Base-by-base conservation (phyloP, 2,888 invertebrate genomes). In the Apocheima hispidaria region DNA sequence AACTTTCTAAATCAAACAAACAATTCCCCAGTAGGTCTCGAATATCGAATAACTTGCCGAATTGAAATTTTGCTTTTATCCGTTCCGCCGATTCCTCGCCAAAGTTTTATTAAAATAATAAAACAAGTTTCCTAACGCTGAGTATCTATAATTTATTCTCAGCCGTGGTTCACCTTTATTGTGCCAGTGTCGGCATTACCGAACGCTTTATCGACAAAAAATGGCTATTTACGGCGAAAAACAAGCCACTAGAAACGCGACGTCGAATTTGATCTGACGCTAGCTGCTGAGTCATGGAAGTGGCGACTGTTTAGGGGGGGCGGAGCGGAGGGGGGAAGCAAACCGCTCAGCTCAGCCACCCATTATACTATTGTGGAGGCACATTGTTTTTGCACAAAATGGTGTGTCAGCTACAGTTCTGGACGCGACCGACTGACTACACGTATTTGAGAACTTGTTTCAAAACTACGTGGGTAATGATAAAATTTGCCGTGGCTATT, bases 201-300 rank as follows among this genome's bases (percentile, higher is more conserved):
- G 70, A 78, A 80, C 79, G 82, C 78, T 86, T 85, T 84, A 84
- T 84, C 76, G 79, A 76, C 79, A 86, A 82, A 84, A 84, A 87
- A 83, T 77, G 70, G 73, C 71, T 72, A 81, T 82, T 85, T 81
- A 84, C 78, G 72, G 74, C 75, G 82, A 85, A 88, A 88, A 90
- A 90, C 87, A 88, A 84, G 85, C 83, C 81, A 78, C 81, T 81
- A 76, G 81, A 85, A 81, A 82, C 74, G 82, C 83, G 81, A 82
- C 78, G 87, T 87, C 84, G 88, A 88, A 87, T 89, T 89, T 87
- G 90, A 89, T 88, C 83, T 86, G 86, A 81, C 82, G 83, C 82
- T 79, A 73, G 78, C 68, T 81, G 88, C 89, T 88, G 90, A 90
- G 82, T 91, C 90, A 90, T 82, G 82, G 82, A 83, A 87, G 85